Evolutionary conservation across 2,113 vertebrate species (phyloP), one percentile per base, ranked within the genome.

Genomic region (Zeus faber): DNA sequence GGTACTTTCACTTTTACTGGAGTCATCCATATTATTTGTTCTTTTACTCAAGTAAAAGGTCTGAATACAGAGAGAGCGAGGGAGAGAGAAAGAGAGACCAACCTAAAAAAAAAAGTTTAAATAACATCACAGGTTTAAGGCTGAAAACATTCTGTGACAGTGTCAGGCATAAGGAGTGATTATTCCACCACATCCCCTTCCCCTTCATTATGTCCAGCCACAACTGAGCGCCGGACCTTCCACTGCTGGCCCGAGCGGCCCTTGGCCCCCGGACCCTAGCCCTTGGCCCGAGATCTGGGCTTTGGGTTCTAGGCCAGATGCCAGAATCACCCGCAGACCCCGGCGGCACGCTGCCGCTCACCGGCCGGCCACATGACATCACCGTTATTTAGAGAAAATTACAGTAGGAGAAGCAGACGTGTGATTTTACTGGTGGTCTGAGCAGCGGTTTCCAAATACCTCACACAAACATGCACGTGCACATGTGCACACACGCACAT

Each of bases 361-460:
- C 60, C 25, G 26, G 39, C 27, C 17, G 40, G 17, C 58, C 31
- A 22, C 39, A 80, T 86, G 80, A 86, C 83, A 83, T 87, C 85
- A 86, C 57, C 55, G 73, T 73, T 85, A 86, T 86, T 87, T 82
- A 27, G 52, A 58, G 82, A 56, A 77, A 81, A 83, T 82, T 75
- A 83, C 79, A 70, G 79, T 56, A 62, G 59, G 74, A 69, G 80
- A 74, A 62, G 76, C 81, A 82, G 81, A 84, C 82, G 73, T 72
- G 61, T 64, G 67, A 71, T 70, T 77, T 80, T 65, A 71, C 76
- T 59, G 49, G 65, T 59, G 72, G 70, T 53, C 66, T 61, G 47
- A 3, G 72, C 58, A 54, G 27, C 60, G 62, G 74, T 65, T 33
- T 72, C 59, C 64, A 65, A 54, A 20, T 60, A 53, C 31, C 74